phyloP scores from a whole-genome alignment of 2,888 invertebrate genomes.

The Leucoma salicis region DNA sequence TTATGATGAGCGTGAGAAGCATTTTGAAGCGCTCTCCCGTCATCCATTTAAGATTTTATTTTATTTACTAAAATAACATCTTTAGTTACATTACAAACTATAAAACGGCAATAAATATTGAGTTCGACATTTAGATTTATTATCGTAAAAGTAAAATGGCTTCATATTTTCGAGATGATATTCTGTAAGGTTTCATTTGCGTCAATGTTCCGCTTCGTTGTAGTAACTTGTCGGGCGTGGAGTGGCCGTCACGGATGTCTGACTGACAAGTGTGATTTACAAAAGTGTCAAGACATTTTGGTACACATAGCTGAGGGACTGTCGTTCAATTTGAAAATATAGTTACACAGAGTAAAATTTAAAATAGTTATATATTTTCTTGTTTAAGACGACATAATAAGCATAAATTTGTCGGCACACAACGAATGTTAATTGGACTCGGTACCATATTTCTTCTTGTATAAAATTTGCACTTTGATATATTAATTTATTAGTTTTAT shows the following conservation, averaged over 20 bases:
- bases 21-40: conserved; percentile 36
- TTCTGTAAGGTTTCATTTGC: conserved; percentile 34
- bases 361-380: conserved; percentile 8
- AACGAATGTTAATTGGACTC: conserved; percentile 29
- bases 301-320: conserved; percentile 13
- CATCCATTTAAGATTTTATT: conserved; percentile 44
- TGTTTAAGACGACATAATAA: not conserved
- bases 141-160: conserved; percentile 50
- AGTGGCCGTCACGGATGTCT: conserved; percentile 15
- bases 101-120: conserved; percentile 58
- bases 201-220: conserved; percentile 29
- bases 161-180: conserved; percentile 31
- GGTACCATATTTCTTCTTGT: conserved; percentile 23
- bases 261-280: conserved; percentile 38
- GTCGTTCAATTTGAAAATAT: conserved; percentile 4
- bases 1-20: conserved; percentile 52
- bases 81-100: conserved; percentile 56
- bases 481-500: conserved; percentile 35
- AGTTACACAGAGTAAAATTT: conserved; percentile 8
- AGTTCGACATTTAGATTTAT: conserved; percentile 51
- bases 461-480: conserved; percentile 25
- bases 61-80: conserved; percentile 72
- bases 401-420: conserved; percentile 24
- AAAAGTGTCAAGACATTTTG: conserved; percentile 33
- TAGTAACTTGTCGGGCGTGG: conserved; percentile 27